phyloP scores from a whole-genome alignment of 2,797 vertebrate genomes.

The Crenuchus spilurus region DNA sequence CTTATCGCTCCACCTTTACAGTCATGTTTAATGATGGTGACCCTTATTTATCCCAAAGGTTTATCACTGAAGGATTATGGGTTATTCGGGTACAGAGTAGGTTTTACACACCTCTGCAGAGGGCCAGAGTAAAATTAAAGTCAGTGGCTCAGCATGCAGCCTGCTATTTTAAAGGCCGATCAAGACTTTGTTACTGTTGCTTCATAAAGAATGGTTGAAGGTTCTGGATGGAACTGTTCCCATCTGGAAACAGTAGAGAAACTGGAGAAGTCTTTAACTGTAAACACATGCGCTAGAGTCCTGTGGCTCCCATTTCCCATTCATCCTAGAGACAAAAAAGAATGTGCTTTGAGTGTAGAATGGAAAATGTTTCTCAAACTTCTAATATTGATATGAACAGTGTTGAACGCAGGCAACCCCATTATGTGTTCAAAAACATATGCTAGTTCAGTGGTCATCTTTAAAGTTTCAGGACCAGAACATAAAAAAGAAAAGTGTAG shows the following conservation, averaged over 20 bases:
- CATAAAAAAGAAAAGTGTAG: not conserved
- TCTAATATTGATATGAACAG: constrained; percentile 24
- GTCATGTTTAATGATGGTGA: not conserved
- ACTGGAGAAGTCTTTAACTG: constrained; percentile 56
- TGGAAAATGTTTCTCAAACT: constrained; percentile 29
- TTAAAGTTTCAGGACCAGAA: not conserved
- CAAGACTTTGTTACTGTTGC: constrained; percentile 36
- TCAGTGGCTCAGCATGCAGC: constrained; percentile 34
- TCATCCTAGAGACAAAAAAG: constrained; percentile 33
- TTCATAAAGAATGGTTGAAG: constrained; percentile 38
- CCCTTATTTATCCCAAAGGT: not conserved
- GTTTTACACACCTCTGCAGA: constrained; percentile 17
- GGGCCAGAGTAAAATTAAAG: constrained; percentile 26
- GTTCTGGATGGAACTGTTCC: constrained; percentile 42
- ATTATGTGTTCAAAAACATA: not conserved
- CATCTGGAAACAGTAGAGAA: constrained; percentile 55
- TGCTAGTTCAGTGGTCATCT: not conserved
- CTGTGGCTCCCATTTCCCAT: constrained; percentile 34
- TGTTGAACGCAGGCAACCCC: not conserved
- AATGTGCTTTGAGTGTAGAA: constrained; percentile 25
- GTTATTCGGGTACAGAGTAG: not conserved
- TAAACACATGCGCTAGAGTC: constrained; percentile 55
- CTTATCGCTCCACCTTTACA: not conserved
- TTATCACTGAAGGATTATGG: not conserved
- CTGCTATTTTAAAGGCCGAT: constrained; percentile 34